A percentile compares a stretch with the other conserved stretches of the same genome.
Evolutionary conservation across 2,113 vertebrate genomes (phyloP).

Genomic region (Microtus richardsoni): DNA sequence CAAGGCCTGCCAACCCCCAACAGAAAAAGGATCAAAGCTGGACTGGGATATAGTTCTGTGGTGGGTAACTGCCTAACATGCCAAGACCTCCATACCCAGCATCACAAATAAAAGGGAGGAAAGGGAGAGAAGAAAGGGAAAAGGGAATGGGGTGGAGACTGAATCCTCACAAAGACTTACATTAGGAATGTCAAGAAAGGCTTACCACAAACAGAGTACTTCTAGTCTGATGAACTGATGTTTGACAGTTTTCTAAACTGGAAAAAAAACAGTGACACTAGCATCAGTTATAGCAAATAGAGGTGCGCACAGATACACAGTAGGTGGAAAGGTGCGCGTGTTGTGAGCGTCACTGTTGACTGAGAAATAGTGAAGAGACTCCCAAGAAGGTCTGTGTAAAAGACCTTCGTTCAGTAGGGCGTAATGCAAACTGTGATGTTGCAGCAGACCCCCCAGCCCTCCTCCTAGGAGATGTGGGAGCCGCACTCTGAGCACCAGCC

Average conservation of each 20-base stretch:
- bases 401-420: neutral
- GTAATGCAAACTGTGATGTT: conserved; percentile 53
- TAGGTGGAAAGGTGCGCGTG: neutral
- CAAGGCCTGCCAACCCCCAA: neutral
- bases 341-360: neutral
- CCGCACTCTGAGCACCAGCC: neutral
- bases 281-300: neutral
- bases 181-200: neutral
- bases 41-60: neutral
- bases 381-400: conserved; percentile 17
- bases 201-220: neutral
- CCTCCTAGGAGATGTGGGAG: conserved; percentile 74
- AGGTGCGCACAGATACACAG: neutral
- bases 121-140: neutral
- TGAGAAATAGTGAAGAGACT: conserved; percentile 33
- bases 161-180: neutral
- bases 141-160: neutral
- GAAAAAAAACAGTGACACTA: neutral
- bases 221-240: neutral
- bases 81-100: neutral
- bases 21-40: neutral
- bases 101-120: neutral
- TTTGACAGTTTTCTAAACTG: neutral
- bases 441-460: conserved; percentile 18
- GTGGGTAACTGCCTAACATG: neutral